Percentiles rank a stretch among this genome's conserved stretches.
Evolutionary conservation across 2,888 invertebrate species (phyloP).

Genomic region (Heliconius charithonia): DNA sequence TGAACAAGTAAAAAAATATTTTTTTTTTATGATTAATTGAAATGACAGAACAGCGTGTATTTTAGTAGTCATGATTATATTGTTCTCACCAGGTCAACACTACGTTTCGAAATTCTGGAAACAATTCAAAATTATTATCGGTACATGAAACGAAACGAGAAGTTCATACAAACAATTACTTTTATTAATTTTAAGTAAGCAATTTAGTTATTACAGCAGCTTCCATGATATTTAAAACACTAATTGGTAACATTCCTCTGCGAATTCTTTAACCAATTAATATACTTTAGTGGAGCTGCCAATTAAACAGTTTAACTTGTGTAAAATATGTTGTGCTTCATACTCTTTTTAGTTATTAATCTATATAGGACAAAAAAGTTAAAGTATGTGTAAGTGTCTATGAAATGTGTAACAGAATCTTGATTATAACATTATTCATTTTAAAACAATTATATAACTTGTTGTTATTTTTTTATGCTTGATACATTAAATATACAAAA

Average conservation of each 20-base stretch:
- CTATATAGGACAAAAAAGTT: not conserved
- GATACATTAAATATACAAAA: too few species aligned
- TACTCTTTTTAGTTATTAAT: constrained; percentile 23
- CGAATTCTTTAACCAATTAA: constrained; percentile 35
- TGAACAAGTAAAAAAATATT: too few species aligned
- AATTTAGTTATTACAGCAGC: constrained; percentile 28
- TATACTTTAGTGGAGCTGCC: constrained; percentile 34
- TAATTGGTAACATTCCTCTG: constrained; percentile 29
- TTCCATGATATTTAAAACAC: constrained; percentile 22
- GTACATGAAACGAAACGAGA: constrained; percentile 12
- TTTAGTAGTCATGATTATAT: not conserved
- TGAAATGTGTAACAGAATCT: not conserved
- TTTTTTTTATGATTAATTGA: too few species aligned
- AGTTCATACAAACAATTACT: constrained; percentile 6
- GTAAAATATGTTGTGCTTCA: constrained; percentile 32
- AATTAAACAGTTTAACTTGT: constrained; percentile 37
- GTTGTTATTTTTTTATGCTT: not conserved
- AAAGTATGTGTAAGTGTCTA: not conserved
- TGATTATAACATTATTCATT: not conserved
- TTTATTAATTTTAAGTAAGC: constrained; percentile 24
- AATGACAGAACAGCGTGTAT: too few species aligned
- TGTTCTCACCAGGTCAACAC: constrained; percentile 9
- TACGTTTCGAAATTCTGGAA: constrained; percentile 19
- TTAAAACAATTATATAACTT: not conserved
- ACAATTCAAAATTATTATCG: constrained; percentile 23